Conservation (phyloP, 2,888 invertebrate species). For the Mechanitis messenoides region DNA sequence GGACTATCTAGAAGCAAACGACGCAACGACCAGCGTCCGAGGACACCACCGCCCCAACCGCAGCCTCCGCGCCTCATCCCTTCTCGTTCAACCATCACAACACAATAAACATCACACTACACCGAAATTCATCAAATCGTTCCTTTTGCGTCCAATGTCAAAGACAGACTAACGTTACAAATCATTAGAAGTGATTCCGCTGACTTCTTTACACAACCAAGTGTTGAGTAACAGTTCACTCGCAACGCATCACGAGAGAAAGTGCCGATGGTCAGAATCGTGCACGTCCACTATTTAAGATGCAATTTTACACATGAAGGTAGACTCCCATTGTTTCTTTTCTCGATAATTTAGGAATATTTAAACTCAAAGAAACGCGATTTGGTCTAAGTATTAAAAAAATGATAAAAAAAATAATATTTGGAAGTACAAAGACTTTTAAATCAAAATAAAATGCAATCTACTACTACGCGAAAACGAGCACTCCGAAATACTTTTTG, state of each 20-base stretch:
- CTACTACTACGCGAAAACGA: constrained; percentile 32
- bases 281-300: constrained; percentile 49
- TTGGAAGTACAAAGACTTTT: constrained; percentile 25
- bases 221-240: constrained; percentile 58
- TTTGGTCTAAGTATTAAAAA: background rate
- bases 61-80: constrained; percentile 66
- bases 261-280: constrained; percentile 55
- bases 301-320: constrained; percentile 53
- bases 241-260: constrained; percentile 67
- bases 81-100: constrained; percentile 67
- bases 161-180: constrained; percentile 53
- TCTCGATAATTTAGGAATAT: constrained; percentile 7
- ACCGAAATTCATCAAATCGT: constrained; percentile 34
- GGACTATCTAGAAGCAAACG: constrained; percentile 83
- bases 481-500: constrained; percentile 18
- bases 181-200: constrained; percentile 40
- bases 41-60: constrained; percentile 67
- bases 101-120: constrained; percentile 52
- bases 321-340: constrained; percentile 42
- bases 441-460: constrained; percentile 39
- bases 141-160: constrained; percentile 44
- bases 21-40: constrained; percentile 80
- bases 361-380: background rate
- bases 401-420: background rate
- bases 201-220: constrained; percentile 55